Evolutionary conservation across 2,888 invertebrate species (phyloP), one percentile per base, ranked within the genome.

Genomic region (Eupeodes luniger): DNA sequence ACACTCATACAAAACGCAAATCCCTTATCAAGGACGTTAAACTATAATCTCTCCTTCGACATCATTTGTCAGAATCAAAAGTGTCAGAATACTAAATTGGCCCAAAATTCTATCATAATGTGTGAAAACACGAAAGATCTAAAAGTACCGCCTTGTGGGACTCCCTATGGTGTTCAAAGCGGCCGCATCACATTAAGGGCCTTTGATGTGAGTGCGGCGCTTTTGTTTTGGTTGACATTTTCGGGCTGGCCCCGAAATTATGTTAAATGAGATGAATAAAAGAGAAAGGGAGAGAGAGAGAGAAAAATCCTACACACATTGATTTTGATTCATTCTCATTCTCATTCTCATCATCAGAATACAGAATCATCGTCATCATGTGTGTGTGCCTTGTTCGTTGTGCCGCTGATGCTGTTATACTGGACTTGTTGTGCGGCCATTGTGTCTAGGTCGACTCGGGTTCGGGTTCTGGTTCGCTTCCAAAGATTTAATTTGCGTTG

Each of bases 171-270:
- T 80, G 84, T 92, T 92, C 93, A 93, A 93, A 93, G 93, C 91
- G 89, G 91, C 93, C 93, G 93, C 87, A 91, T 81, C 66, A 57
- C 81, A 90, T 90, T 91, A 93, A 93, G 93, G 90, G 89, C 90
- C 91, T 93, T 93, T 93, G 93, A 93, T 91, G 91, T 91, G 90
- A 89, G 86, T 89, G 91, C 92, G 92, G 91, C 92, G 92, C 92
- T 92, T 93, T 93, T 93, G 93, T 93, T 93, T 80, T 91, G 92
- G 93, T 93, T 93, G 93, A 93, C 93, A 93, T 92, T 93, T 92
- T 92, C 92, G 91, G 93, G 93, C 51, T 85, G 74, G 85, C 36
- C 79, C 87, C 85, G 78, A 85, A 88, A 85, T 88, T 88, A 88
- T 88, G 75, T 77, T 88, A 88, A 88, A 88, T 88, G 88, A 88